Conservation (phyloP, 1,140 invertebrate genomes). For the Cherax quadricarinatus region DNA sequence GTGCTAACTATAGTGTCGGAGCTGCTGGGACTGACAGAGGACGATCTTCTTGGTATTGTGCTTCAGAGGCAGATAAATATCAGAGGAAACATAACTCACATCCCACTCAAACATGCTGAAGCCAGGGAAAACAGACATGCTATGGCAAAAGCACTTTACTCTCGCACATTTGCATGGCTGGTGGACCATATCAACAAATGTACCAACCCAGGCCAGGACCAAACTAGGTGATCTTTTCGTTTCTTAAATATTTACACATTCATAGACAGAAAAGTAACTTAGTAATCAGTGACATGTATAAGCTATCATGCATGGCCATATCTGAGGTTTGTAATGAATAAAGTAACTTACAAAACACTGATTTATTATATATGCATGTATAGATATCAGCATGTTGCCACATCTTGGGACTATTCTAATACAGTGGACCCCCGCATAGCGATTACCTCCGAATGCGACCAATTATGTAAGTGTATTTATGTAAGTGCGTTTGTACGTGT, state of each 20-base stretch:
- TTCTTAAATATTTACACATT: not conserved
- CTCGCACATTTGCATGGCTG: conserved; percentile 93
- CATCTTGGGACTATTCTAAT: too few relatives aligned
- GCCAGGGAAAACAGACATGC: conserved; percentile 91
- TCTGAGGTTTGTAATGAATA: too few relatives aligned
- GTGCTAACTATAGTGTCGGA: conserved; percentile 87
- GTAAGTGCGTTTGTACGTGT: too few relatives aligned
- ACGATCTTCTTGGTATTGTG: conserved; percentile 87
- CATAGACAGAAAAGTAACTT: not conserved
- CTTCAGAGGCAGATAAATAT: conserved; percentile 94
- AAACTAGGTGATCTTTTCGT: conserved; percentile 75
- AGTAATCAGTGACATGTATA: too few relatives aligned
- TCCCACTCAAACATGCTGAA: conserved; percentile 89
- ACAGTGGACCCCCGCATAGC: too few relatives aligned
- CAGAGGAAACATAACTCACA: conserved; percentile 95
- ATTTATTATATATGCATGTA: too few relatives aligned
- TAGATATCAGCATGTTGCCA: too few relatives aligned
- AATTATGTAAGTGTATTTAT: too few relatives aligned
- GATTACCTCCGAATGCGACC: too few relatives aligned
- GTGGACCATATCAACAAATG: conserved; percentile 95
- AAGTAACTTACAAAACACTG: too few relatives aligned
- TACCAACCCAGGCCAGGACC: conserved; percentile 90
- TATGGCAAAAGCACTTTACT: conserved; percentile 95
- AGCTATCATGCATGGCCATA: too few relatives aligned
- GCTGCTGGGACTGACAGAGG: conserved; percentile 86